Evolutionary conservation across 1,140 invertebrate genomes (phyloP).

Genomic region (Heliconius congener): DNA sequence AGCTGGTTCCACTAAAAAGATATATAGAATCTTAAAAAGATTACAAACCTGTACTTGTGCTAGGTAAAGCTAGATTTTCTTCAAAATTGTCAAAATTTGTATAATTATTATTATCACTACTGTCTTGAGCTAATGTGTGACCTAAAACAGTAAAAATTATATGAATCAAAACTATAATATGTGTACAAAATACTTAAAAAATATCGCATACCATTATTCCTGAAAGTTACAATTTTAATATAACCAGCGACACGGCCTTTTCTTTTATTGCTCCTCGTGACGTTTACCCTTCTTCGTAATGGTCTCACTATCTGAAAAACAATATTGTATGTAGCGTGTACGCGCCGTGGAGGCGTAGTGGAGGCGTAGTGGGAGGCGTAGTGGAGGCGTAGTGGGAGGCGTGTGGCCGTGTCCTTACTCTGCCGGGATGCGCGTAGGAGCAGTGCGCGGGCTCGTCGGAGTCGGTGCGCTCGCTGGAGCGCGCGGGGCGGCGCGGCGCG

Average conservation of each 20-base stretch:
- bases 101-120: constrained; percentile 68
- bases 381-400: too few species aligned
- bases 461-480: constrained; percentile 64
- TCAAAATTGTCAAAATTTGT: constrained; percentile 61
- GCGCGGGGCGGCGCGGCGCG: constrained; percentile 43
- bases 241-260: constrained; percentile 73
- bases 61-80: constrained; percentile 78
- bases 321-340: not conserved
- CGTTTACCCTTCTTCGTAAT: constrained; percentile 66
- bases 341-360: too few species aligned
- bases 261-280: constrained; percentile 65
- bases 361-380: too few species aligned
- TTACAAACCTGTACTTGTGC: constrained; percentile 83
- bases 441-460: constrained; percentile 61
- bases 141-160: constrained; percentile 41
- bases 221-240: constrained; percentile 67
- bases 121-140: constrained; percentile 58
- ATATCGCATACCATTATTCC: constrained; percentile 57
- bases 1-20: constrained; percentile 31
- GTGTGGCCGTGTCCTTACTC: constrained; percentile 41
- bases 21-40: constrained; percentile 43
- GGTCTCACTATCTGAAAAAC: constrained; percentile 61
- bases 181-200: not conserved
- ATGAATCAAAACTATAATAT: not conserved
- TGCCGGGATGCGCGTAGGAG: constrained; percentile 48